Percentiles rank a stretch among this genome's conserved stretches.
These are phyloP conservation scores for Corydoras maculifer DNA, from an alignment of 2,113 vertebrate genomes.

Conservation along the genomic window DNA sequence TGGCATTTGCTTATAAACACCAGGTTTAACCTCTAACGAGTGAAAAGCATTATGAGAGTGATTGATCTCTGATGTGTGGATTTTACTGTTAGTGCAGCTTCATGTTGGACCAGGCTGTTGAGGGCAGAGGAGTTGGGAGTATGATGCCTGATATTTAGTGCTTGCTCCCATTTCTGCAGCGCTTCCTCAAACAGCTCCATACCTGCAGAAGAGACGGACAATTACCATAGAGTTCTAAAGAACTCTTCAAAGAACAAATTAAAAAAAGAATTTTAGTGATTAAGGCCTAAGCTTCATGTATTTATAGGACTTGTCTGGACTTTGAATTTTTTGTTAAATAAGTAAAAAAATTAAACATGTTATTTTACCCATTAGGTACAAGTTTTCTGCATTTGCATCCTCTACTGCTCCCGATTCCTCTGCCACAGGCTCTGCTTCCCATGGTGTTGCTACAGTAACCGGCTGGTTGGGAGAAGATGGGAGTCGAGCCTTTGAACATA, in stretches of 20 bases:
- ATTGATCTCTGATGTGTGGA: constrained; percentile 21
- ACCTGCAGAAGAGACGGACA: constrained; percentile 56
- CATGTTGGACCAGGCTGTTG: constrained; percentile 56
- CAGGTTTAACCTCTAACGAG: too few relatives aligned
- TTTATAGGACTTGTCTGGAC: too few relatives aligned
- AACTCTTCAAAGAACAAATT: too few relatives aligned
- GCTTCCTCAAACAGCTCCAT: constrained; percentile 98
- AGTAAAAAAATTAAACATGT: not conserved
- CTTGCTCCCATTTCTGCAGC: constrained; percentile 92
- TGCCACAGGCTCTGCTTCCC: constrained; percentile 71
- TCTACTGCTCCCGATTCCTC: constrained; percentile 71
- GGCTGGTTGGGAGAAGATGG: constrained; percentile 73
- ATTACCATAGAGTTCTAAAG: not conserved
- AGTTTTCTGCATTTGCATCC: constrained; percentile 84
- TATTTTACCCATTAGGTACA: constrained; percentile 82
- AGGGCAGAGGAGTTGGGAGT: constrained; percentile 59
- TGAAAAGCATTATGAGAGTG: not conserved
- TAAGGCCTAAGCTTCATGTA: too few relatives aligned
- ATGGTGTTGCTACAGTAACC: constrained; percentile 63
- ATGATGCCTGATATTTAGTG: constrained; percentile 79
- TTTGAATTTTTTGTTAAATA: too few relatives aligned
- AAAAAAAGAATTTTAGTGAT: too few relatives aligned
- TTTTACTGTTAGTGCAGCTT: constrained; percentile 52
- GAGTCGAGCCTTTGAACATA: constrained; percentile 53
- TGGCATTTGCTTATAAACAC: too few relatives aligned